Evolutionary conservation across 1,140 invertebrate species (phyloP), one percentile per base, ranked within the genome.

Genomic region (Schlechtendalia chinensis): DNA sequence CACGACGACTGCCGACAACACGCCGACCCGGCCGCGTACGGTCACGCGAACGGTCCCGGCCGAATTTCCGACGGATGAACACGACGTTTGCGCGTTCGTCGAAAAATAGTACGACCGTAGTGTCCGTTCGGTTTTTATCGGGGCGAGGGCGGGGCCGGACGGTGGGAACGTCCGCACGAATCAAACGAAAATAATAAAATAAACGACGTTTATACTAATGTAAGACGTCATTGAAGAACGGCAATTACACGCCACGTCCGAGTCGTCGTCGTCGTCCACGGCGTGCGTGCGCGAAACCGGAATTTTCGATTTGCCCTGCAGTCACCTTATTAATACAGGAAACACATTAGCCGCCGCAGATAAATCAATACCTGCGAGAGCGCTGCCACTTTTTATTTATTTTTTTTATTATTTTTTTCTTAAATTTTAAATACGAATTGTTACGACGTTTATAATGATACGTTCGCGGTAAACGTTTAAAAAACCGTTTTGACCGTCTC

Each of bases 151-250:
- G 14, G 47, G 14, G 12, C 8, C 4, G 19, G 8, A 5, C 19
- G 29, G 19, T 10, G 22, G 27, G 17, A 19, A 65, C 29, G 75
- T 79, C 24, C 16, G 75, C 74, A 59, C 61, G 61, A 77, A 77
- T 77, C 61, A 77, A 77, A 47, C 10, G 58, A 24, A 47, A 24
- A 61, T 22, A 19, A 61, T 47, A 59, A 39, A 50, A 59, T 27
- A 59, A 59, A 63, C 39, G 58, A 63, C 72, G 75, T 32, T 77
- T 59, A 24, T 39, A 50, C 75, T 47, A 47, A 79, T 79, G 58
- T 61, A 79, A 63, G 63, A 79, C 58, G 54, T 79, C 75, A 27
- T 79, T 59, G 75, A 59, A 77, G 61, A 77, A 77, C 72, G 56
- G 71, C 71, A 56, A 74, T 74, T 74, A 74, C 71, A 74, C 19